These are phyloP conservation scores for Xyrauchen texanus DNA, from an alignment of 2,113 vertebrate species.

Conservation along the genomic window DNA sequence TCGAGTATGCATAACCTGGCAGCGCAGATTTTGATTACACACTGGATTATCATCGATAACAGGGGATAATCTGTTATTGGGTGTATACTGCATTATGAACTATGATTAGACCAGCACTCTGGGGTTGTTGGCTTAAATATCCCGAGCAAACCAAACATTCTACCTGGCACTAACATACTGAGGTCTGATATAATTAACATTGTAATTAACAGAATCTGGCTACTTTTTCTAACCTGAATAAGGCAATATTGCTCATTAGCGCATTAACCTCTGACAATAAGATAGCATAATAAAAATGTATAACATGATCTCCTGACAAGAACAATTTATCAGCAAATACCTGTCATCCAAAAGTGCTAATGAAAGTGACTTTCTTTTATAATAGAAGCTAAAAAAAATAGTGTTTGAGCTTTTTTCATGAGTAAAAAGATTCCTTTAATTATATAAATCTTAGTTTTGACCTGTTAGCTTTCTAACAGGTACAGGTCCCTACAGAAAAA, in stretches of 20 bases:
- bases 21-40: not conserved
- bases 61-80: not conserved
- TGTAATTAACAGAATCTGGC: constrained; percentile 30
- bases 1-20: not conserved
- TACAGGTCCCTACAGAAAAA: not conserved
- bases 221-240: constrained; percentile 16
- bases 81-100: constrained; percentile 52
- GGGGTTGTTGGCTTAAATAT: not conserved
- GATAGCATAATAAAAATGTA: not conserved
- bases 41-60: constrained; percentile 1
- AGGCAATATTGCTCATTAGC: constrained; percentile 5
- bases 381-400: not conserved
- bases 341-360: not conserved
- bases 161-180: constrained; percentile 14
- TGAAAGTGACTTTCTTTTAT: constrained; percentile 13
- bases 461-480: too few species aligned
- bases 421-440: too few species aligned
- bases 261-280: not conserved
- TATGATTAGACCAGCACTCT: constrained; percentile 43
- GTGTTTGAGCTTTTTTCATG: too few species aligned
- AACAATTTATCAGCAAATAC: not conserved
- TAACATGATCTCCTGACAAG: too few species aligned
- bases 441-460: too few species aligned
- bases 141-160: constrained; percentile 36
- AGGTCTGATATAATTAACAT: constrained; percentile 36